A percentile compares a stretch with the other conserved stretches of the same genome.
phyloP scores from a whole-genome alignment of 1,140 invertebrate genomes.

The Eupeodes corollae region DNA sequence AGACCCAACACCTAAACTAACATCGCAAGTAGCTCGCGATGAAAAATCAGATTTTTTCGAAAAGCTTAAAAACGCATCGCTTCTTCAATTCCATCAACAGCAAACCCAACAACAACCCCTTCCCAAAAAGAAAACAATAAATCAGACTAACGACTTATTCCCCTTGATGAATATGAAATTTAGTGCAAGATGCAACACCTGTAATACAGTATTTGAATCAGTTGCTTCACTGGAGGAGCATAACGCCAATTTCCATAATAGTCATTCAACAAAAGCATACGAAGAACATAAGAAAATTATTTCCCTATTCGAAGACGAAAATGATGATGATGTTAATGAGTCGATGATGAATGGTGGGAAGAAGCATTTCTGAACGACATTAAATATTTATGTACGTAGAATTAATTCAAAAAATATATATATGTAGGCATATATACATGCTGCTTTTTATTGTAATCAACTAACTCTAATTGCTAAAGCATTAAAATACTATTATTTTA shows the following conservation, averaged over 20 bases:
- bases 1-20: not conserved
- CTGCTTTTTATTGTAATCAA: too few species aligned
- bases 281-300: slow-evolving; percentile 25
- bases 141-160: not conserved
- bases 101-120: not conserved
- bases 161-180: slow-evolving; percentile 1
- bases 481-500: too few species aligned
- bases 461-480: too few species aligned
- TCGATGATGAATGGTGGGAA: too few species aligned
- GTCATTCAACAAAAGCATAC: slow-evolving; percentile 8
- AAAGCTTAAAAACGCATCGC: too few species aligned
- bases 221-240: slow-evolving; percentile 26
- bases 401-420: too few species aligned
- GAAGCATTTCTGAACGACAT: too few species aligned
- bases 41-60: slow-evolving; percentile 1
- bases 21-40: slow-evolving; percentile 3
- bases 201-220: slow-evolving; percentile 25
- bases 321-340: too few species aligned
- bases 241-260: slow-evolving; percentile 26
- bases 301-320: slow-evolving; percentile 28
- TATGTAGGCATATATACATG: too few species aligned
- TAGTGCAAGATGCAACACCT: slow-evolving; percentile 25
- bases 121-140: slow-evolving; percentile 1
- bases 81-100: not conserved
- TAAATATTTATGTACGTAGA: too few species aligned